These are phyloP conservation scores for Schizaphis graminum DNA, from an alignment of 2,888 invertebrate genomes.

Conservation along the genomic window DNA sequence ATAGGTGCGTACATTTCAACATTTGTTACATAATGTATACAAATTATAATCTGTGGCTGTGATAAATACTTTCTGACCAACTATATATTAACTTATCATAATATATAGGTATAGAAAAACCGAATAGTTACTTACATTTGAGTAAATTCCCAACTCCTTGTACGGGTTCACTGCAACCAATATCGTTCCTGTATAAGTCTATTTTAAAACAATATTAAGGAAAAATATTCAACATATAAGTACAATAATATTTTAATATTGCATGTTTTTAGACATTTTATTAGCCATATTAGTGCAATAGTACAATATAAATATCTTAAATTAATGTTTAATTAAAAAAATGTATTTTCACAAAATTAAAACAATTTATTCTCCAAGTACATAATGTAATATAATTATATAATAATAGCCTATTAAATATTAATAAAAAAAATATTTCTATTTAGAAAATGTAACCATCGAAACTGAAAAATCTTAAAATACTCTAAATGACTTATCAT, in stretches of 20 bases:
- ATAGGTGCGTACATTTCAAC: neutral
- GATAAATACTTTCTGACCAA: neutral
- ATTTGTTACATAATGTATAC: neutral
- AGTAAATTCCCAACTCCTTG: slow-evolving; percentile 90
- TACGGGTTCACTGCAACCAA: slow-evolving; percentile 95
- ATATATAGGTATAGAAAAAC: slow-evolving; percentile 1
- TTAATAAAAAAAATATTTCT: neutral
- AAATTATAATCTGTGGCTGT: neutral
- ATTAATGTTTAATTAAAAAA: neutral
- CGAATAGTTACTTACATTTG: slow-evolving; percentile 78
- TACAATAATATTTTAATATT: neutral
- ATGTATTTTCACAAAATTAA: neutral
- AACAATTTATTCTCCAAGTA: neutral
- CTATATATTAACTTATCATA: neutral
- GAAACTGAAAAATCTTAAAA: neutral
- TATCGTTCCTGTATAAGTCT: slow-evolving; percentile 95
- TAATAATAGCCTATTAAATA: neutral
- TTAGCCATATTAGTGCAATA: neutral
- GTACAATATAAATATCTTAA: neutral
- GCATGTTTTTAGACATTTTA: neutral
- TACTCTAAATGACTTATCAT: neutral
- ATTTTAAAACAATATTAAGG: slow-evolving; percentile 70
- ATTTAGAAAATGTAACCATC: neutral
- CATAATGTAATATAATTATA: neutral
- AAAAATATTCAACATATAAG: neutral